These are phyloP conservation scores for Callyntrura guangdongensis DNA, from an alignment of 2,888 invertebrate genomes.

Conservation along the genomic window DNA sequence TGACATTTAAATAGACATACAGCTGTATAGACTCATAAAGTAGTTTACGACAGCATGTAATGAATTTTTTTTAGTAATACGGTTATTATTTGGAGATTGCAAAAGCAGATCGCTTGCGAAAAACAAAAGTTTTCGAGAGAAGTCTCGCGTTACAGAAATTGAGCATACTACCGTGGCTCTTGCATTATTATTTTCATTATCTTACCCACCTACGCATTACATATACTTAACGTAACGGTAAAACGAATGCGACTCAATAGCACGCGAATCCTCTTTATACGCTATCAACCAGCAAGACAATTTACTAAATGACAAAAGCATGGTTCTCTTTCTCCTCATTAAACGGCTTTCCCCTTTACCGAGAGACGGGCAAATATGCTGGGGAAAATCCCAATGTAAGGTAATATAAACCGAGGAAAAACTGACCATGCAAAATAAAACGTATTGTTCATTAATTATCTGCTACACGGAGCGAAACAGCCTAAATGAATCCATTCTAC, in stretches of 20 bases:
- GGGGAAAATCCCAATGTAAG: constrained; percentile 12
- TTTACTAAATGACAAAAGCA: background rate
- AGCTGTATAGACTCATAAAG: background rate
- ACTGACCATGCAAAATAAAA: constrained; percentile 44
- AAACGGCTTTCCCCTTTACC: background rate
- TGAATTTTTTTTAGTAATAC: background rate
- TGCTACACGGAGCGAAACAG: constrained; percentile 12
- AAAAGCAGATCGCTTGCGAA: constrained; percentile 28
- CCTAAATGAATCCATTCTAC: constrained; percentile 43
- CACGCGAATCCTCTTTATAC: too few species aligned
- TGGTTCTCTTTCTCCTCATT: background rate
- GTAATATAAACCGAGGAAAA: background rate
- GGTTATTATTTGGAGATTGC: background rate
- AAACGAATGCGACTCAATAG: too few species aligned
- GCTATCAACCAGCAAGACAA: too few species aligned
- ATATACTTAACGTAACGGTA: too few species aligned
- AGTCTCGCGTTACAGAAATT: background rate
- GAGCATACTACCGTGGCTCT: background rate
- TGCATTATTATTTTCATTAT: too few species aligned
- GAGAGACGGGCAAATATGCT: background rate
- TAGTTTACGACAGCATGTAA: background rate
- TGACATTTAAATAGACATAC: background rate
- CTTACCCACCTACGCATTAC: too few species aligned
- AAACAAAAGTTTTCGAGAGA: background rate
- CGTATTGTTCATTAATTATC: constrained; percentile 65